These are phyloP conservation scores for Callocephalon fimbriatum DNA, from an alignment of 2,113 vertebrate genomes.

Conservation along the genomic window DNA sequence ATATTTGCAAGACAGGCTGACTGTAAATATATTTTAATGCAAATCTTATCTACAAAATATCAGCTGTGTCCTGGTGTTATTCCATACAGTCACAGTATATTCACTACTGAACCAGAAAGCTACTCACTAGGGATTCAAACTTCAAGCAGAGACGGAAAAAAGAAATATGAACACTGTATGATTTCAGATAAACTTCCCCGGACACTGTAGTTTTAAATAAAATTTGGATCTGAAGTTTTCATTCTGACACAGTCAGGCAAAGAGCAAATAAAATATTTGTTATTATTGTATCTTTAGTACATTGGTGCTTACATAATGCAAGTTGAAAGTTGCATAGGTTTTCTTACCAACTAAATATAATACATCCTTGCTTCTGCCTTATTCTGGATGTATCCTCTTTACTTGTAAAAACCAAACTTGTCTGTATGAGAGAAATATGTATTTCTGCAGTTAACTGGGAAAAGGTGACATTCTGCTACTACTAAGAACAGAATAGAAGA, in stretches of 20 bases:
- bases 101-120: conserved; percentile 22
- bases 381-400: neutral
- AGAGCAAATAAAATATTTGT: neutral
- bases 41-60: conserved; percentile 74
- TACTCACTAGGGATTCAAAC: conserved; percentile 37
- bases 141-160: conserved; percentile 18
- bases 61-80: conserved; percentile 58
- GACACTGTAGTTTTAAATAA: conserved; percentile 25
- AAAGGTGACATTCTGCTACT: neutral
- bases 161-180: neutral
- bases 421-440: neutral
- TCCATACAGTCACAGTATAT: neutral
- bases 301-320: neutral
- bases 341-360: neutral
- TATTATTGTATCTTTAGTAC: neutral
- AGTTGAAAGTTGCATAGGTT: neutral
- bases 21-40: conserved; percentile 69
- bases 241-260: neutral
- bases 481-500: neutral
- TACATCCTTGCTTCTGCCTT: neutral
- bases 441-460: neutral
- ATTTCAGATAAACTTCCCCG: conserved; percentile 50
- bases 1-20: conserved; percentile 53
- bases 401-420: neutral
- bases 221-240: neutral